A percentile compares a stretch with the other conserved stretches of the same genome.
phyloP scores from a whole-genome alignment of 2,797 vertebrate species.

The Naso thynnoides region DNA sequence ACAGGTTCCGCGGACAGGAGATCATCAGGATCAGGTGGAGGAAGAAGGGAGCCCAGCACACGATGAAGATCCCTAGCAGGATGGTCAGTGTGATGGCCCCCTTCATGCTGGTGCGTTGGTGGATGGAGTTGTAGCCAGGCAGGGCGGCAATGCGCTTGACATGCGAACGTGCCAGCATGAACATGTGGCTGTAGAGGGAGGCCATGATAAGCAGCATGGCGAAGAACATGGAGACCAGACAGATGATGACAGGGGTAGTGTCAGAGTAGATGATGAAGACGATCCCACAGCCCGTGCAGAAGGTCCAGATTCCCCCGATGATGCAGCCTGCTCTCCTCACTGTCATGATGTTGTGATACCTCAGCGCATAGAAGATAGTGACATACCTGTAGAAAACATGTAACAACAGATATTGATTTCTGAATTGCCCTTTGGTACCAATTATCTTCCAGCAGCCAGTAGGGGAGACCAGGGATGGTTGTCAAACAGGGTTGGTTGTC shows the following conservation, averaged over 20 bases:
- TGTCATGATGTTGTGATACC: conserved; percentile 97
- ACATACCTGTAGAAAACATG: conserved; percentile 83
- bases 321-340: conserved; percentile 88
- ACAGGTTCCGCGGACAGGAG: conserved; percentile 94
- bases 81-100: conserved; percentile 96
- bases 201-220: conserved; percentile 97
- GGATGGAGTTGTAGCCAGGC: conserved; percentile 88
- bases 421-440: too few relatives aligned
- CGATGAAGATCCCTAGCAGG: conserved; percentile 94
- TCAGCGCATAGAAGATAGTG: conserved; percentile 97
- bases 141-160: conserved; percentile 94
- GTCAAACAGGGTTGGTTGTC: too few relatives aligned
- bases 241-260: conserved; percentile 92
- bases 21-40: conserved; percentile 96
- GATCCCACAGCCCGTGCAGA: conserved; percentile 91
- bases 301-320: conserved; percentile 93
- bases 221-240: conserved; percentile 95
- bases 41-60: conserved; percentile 98
- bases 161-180: conserved; percentile 94
- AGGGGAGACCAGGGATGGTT: too few relatives aligned
- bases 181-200: conserved; percentile 98
- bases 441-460: too few relatives aligned
- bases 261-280: conserved; percentile 96
- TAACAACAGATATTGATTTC: background rate
- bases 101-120: conserved; percentile 94